Conservation (phyloP, 2,113 vertebrate species). For the Aphyosemion australe region DNA sequence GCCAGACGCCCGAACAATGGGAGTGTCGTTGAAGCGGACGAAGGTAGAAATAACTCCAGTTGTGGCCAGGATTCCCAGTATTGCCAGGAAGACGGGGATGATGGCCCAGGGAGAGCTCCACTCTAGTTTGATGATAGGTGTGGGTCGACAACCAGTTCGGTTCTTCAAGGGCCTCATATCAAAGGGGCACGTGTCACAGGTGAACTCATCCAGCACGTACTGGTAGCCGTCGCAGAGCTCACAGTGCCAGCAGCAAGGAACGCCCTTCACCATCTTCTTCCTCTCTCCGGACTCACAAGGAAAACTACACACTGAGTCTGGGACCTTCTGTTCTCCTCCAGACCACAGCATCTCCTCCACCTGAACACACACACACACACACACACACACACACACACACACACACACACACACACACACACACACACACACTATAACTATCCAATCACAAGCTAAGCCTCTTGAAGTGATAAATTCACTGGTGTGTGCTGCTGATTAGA, state of each 20-base stretch:
- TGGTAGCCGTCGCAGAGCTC: conserved; percentile 85
- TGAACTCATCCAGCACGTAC: conserved; percentile 81
- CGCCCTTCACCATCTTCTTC: conserved; percentile 86
- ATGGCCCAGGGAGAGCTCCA: conserved; percentile 85
- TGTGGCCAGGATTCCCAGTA: conserved; percentile 83
- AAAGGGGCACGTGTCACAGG: conserved; percentile 82
- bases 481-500: no score
- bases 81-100: conserved; percentile 81
- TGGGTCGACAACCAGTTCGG: conserved; percentile 81
- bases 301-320: conserved; percentile 86
- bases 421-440: no score
- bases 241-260: conserved; percentile 87
- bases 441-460: no score
- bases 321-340: conserved; percentile 75
- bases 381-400: background rate
- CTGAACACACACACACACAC: conserved; percentile 61
- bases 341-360: conserved; percentile 87
- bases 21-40: conserved; percentile 83
- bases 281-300: conserved; percentile 82
- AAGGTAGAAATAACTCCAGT: conserved; percentile 78
- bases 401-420: no score
- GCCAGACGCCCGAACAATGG: conserved; percentile 85
- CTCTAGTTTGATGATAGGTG: conserved; percentile 83
- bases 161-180: conserved; percentile 80
- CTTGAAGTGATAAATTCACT: no score